These are phyloP conservation scores for Neodiprion virginianus DNA, from an alignment of 1,140 invertebrate species.

Conservation along the genomic window DNA sequence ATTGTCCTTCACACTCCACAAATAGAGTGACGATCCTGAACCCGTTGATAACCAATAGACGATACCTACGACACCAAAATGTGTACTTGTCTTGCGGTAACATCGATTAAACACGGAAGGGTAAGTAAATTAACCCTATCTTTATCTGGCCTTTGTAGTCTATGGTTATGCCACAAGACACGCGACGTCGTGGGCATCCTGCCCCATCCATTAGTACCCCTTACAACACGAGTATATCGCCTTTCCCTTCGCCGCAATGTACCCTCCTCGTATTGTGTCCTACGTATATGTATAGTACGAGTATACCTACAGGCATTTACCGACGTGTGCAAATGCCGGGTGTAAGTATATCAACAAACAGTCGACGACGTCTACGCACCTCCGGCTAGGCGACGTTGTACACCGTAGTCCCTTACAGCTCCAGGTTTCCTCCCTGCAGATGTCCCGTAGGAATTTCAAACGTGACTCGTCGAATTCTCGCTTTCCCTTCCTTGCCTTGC, in stretches of 20 bases:
- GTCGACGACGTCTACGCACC: not conserved
- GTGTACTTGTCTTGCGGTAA: constrained; percentile 9
- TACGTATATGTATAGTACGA: no score
- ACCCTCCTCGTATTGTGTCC: not conserved
- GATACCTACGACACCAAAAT: constrained; percentile 1
- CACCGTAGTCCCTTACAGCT: not conserved
- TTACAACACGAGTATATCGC: not conserved
- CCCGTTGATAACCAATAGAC: not conserved
- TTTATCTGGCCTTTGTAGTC: constrained; percentile 37
- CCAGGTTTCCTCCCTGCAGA: not conserved
- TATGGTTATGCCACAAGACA: constrained; percentile 36
- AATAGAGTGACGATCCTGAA: no score
- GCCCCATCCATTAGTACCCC: constrained; percentile 8
- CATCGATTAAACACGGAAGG: constrained; percentile 20
- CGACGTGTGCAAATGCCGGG: no score
- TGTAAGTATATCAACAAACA: not conserved
- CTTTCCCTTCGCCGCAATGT: not conserved
- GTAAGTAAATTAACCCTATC: constrained; percentile 41
- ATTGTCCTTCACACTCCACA: no score
- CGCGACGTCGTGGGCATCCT: constrained; percentile 28
- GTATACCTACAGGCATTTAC: no score
- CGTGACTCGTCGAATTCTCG: no score
- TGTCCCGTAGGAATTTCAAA: no score
- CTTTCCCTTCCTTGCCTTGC: no score
- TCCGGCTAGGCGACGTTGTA: not conserved